These are phyloP conservation scores for Caloenas nicobarica DNA, from an alignment of 2,113 vertebrate genomes.

Conservation along the genomic window DNA sequence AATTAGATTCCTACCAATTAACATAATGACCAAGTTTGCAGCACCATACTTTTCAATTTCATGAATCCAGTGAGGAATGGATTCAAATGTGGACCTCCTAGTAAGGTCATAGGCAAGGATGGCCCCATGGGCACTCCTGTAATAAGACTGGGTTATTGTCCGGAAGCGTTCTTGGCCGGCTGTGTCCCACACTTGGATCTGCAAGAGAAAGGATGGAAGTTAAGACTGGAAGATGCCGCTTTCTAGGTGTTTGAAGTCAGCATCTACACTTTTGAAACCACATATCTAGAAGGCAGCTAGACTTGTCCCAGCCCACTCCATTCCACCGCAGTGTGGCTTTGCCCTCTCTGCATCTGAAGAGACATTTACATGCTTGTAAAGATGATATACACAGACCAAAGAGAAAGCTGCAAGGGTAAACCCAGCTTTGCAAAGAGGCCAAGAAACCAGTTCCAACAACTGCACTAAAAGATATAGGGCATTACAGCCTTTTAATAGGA, in stretches of 20 bases:
- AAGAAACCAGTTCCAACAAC: not conserved
- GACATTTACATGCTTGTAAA: not conserved
- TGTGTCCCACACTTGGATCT: constrained; percentile 99
- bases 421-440: not conserved
- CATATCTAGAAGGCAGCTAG: not conserved
- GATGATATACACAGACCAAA: not conserved
- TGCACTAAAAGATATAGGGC: rapidly evolving
- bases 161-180: constrained; percentile 96
- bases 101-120: constrained; percentile 97
- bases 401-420: not conserved
- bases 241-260: not conserved
- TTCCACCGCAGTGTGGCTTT: not conserved
- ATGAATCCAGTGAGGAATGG: constrained; percentile 89
- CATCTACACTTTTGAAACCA: not conserved
- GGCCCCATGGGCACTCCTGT: constrained; percentile 93
- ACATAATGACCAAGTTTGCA: constrained; percentile 85
- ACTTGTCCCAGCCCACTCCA: not conserved
- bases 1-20: constrained; percentile 85
- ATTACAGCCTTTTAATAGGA: not conserved
- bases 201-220: not conserved
- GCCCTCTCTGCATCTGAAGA: not conserved
- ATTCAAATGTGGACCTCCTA: constrained; percentile 85
- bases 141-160: constrained; percentile 99
- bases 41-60: constrained; percentile 93
- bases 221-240: not conserved